A percentile compares a stretch with the other conserved stretches of the same genome.
These are phyloP conservation scores for Drosophila pullipes DNA, from an alignment of 2,888 invertebrate species.

Conservation along the genomic window DNA sequence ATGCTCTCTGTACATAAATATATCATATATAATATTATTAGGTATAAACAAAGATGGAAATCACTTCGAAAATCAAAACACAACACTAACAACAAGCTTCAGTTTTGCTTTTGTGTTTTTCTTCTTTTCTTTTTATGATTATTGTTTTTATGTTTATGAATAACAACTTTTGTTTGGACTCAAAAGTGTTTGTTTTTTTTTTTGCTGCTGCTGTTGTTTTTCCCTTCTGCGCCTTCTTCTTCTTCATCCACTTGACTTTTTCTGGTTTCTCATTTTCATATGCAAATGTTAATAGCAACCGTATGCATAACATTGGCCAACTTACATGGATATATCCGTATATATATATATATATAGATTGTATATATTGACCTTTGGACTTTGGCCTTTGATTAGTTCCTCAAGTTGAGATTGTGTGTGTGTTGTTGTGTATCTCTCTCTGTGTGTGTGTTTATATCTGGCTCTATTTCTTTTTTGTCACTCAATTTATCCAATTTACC, in stretches of 20 bases:
- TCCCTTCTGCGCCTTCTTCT: neutral
- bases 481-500: slow-evolving; percentile 8
- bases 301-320: slow-evolving; percentile 41
- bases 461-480: neutral
- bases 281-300: slow-evolving; percentile 54
- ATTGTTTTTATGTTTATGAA: neutral
- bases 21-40: neutral
- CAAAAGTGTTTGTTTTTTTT: neutral
- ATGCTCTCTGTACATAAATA: neutral
- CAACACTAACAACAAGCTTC: neutral
- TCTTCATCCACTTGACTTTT: neutral
- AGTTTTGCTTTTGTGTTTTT: neutral
- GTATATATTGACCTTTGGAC: neutral
- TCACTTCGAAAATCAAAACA: neutral
- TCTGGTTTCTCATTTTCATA: slow-evolving; percentile 43
- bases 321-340: slow-evolving; percentile 1
- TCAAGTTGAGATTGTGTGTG: neutral
- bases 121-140: slow-evolving; percentile 5
- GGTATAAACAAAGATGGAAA: neutral
- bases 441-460: neutral
- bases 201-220: slow-evolving; percentile 1
- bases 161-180: slow-evolving; percentile 1
- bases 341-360: neutral
- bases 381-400: neutral
- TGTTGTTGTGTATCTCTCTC: neutral